Percentiles rank a stretch among this genome's conserved stretches.
These are phyloP conservation scores for Glaucopsyche alexis DNA, from an alignment of 2,888 invertebrate species.

Conservation along the genomic window DNA sequence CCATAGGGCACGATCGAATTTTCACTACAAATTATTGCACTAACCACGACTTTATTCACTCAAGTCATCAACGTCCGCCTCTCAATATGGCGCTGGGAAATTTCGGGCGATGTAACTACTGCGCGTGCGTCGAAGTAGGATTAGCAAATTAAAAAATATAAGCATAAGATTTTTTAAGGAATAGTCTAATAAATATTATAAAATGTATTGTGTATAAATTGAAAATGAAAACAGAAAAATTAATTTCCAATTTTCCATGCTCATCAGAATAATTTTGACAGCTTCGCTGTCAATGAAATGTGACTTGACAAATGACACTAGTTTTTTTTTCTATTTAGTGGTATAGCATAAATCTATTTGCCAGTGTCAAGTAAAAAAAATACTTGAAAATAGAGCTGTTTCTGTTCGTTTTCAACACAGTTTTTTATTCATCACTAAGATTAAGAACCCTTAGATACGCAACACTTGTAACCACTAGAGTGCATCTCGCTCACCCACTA, in stretches of 20 bases:
- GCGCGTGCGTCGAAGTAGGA: constrained; percentile 78
- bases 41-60: constrained; percentile 78
- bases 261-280: constrained; percentile 64
- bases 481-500: too few relatives aligned
- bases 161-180: constrained; percentile 48
- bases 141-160: constrained; percentile 62
- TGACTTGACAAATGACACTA: constrained; percentile 35
- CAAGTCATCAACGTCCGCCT: constrained; percentile 85
- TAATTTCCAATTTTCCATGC: constrained; percentile 61
- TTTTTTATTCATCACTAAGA: too few relatives aligned
- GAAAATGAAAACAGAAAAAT: constrained; percentile 48
- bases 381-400: too few relatives aligned
- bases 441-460: too few relatives aligned
- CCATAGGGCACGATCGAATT: constrained; percentile 80
- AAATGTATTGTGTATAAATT: constrained; percentile 39
- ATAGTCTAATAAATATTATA: constrained; percentile 46
- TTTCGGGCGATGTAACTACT: constrained; percentile 79
- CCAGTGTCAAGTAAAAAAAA: not conserved
- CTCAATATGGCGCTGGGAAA: constrained; percentile 87
- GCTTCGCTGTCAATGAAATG: constrained; percentile 43
- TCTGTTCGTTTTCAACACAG: too few relatives aligned
- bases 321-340: not conserved
- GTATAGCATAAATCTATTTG: not conserved
- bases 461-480: too few relatives aligned
- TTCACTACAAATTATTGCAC: constrained; percentile 79